Base-by-base conservation (phyloP, 2,888 invertebrate species). In the Oxytorus armatus region DNA sequence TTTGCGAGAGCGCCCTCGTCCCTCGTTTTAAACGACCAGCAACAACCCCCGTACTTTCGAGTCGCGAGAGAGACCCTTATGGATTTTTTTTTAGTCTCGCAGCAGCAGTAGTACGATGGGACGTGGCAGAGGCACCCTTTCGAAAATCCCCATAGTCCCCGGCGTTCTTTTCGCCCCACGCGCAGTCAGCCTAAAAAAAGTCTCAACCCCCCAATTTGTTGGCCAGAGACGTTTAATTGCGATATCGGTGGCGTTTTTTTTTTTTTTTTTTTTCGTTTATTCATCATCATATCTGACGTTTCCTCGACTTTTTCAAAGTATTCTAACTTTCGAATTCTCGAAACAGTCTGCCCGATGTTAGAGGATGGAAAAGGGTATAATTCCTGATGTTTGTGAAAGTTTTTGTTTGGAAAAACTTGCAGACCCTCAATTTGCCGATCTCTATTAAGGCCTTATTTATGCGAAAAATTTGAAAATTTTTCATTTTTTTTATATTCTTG, bases 191-290 rank as follows among this genome's bases (percentile, higher is more conserved):
- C 85, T 86, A 83, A 88, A 87, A 83, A 88, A 90, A 90, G n/a
- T 89, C 88, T 88, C 88, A 86, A 88, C 89, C 88, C 89, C n/a
- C 86, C 90, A 89, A 89, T 90, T 90, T 89, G 88, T 88, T 86
- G 86, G 85, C 87, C 86, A 85, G 85, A 86, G 81, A 86, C 87
- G 88, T 90, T 90, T 90, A 90, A 90, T 90, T 90, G 90, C 89
- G 87, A 90, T 89, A 89, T 88, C 86, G 84, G 82, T 66, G 55
- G 70, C 73, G 78, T 86, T 82, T 70, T 80, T 80, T 70, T 59
- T 33, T 16, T 70, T 77, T 86, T 82, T 70, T 80, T 80, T 70
- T 59, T 33, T 16, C 18, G 14, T 47, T 47, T 47, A 2, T 47
- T 47, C 47, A 47, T 18, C 18, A 16, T 7, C 47, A 16, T 3